Base-by-base conservation (phyloP, 2,797 vertebrate species). In the Pagetopsis macropterus region DNA sequence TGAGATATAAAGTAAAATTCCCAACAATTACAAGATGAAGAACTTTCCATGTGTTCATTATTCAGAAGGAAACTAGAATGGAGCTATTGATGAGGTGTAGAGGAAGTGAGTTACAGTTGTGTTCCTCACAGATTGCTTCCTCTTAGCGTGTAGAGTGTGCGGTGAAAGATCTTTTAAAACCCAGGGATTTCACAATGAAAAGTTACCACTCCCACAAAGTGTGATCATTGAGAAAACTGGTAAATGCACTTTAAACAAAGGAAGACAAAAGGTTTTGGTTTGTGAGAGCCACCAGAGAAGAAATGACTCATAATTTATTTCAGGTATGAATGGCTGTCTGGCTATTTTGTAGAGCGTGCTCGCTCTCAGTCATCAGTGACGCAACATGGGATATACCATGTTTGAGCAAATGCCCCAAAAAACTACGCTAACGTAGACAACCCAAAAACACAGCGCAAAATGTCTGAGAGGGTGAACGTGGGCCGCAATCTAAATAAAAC, bases 291-390 rank as follows among this genome's bases (percentile, higher is more conserved):
- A 54, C 51, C 62, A 14, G 40, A 58, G 62, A 52, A 65, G 71
- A 57, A 59, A 41, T 92, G 89, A 91, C 65, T 92, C 89, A 88
- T 68, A 59, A 40, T 78, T 76, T 17, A 79, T 82, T 82, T 86
- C 78, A 86, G 88, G 59, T 88, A 86, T 89, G 87, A 91, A 89
- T 88, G 76, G 70, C 19, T 68, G 85, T 65, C 67, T 75, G 67
- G 75, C 78, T 83, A 40, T 70, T 27, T 79, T 62, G 63, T 23
- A 64, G 48, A 65, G 31, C 19, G 40, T 9, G 68, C 67, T 67
- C 21, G 21, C 61, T 82, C 75, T 84, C 78, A 81, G 71, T 89
- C 89, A 83, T 19, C 46, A 6, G 55, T 91, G 73, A 85, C 84
- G 88, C 81, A 88, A 88, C 75, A 76, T 72, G 6, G 79, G 88